A percentile compares a stretch with the other conserved stretches of the same genome.
Evolutionary conservation across 2,797 vertebrate genomes (phyloP).

Genomic region (Hippopotamyrus pictus): DNA sequence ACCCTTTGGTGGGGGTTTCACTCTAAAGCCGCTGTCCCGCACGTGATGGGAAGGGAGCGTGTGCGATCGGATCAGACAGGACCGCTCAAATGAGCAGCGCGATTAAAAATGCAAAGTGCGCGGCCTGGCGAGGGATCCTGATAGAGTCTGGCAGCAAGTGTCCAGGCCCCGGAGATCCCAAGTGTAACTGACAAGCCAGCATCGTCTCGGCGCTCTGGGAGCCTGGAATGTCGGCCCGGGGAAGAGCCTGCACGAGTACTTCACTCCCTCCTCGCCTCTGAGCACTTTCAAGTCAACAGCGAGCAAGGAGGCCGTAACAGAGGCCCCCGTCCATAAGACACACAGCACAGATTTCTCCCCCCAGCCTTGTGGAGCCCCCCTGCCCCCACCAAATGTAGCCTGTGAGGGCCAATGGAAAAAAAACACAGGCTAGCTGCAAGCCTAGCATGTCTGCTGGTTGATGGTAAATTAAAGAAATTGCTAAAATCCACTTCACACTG

Average conservation of each 20-base stretch:
- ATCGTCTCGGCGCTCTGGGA: constrained; percentile 42
- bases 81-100: constrained; percentile 34
- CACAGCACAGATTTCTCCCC: not conserved
- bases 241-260: constrained; percentile 40
- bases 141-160: constrained; percentile 56
- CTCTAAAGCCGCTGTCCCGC: constrained; percentile 27
- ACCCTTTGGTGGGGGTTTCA: constrained; percentile 21
- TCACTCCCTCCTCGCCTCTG: constrained; percentile 26
- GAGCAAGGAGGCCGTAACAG: not conserved
- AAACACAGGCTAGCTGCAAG: not conserved
- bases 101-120: constrained; percentile 50
- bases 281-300: not conserved
- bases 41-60: constrained; percentile 25
- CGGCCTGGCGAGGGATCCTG: constrained; percentile 48
- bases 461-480: constrained; percentile 27
- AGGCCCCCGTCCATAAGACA: not conserved
- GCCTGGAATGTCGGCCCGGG: constrained; percentile 21
- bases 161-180: constrained; percentile 55
- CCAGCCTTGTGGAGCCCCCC: not conserved
- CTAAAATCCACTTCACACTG: constrained; percentile 35
- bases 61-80: constrained; percentile 32
- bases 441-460: constrained; percentile 11
- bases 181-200: constrained; percentile 67
- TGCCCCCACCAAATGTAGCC: not conserved
- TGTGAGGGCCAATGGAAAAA: not conserved